phyloP scores from a whole-genome alignment of 2,113 vertebrate genomes.

The Chaetops frenatus region DNA sequence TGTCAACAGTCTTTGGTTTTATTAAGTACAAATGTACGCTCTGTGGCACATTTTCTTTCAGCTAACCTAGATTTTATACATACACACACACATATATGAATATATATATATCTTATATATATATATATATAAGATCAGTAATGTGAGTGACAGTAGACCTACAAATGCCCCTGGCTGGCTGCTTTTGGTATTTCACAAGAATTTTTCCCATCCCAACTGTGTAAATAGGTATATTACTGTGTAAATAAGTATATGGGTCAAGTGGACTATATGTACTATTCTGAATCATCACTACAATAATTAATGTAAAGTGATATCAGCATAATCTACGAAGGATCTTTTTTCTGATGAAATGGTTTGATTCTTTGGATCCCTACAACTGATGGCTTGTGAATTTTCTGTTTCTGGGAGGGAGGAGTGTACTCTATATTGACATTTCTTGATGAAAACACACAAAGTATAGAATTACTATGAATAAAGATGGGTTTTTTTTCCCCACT shows the following conservation, averaged over 20 bases:
- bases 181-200: not conserved
- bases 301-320: not conserved
- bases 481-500: not conserved
- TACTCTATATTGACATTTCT: not conserved
- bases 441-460: not conserved
- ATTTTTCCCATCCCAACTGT: not conserved
- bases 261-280: not conserved
- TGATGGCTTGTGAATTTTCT: not conserved
- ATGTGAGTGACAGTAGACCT: not conserved
- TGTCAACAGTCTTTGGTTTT: not conserved
- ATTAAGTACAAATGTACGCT: not conserved
- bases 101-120: not conserved
- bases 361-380: not conserved
- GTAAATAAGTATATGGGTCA: not conserved
- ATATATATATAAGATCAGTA: not conserved
- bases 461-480: not conserved
- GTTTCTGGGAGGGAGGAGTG: not conserved
- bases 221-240: not conserved
- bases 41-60: not conserved
- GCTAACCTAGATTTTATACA: no score
- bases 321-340: not conserved
- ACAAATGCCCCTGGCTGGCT: not conserved
- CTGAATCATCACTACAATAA: not conserved
- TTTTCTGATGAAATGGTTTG: not conserved
- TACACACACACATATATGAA: not conserved